Evolutionary conservation across 2,797 vertebrate species (phyloP).

Genomic region (Allenopithecus nigroviridis): DNA sequence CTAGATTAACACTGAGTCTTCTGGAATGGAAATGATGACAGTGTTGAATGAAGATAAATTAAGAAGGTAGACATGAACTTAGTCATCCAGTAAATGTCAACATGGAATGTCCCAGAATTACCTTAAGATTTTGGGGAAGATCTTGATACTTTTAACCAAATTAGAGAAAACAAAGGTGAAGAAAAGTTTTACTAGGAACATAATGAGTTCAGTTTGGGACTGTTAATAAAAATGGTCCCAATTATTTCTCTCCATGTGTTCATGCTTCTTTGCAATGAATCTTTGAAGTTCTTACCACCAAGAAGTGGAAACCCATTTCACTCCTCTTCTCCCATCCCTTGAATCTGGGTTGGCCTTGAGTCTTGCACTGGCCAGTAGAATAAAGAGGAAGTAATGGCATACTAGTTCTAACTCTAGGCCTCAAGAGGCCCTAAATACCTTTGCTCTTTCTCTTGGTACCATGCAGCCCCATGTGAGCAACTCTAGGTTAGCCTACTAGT

Average conservation of each 20-base stretch:
- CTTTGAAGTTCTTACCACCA: not conserved
- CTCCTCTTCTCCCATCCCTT: not conserved
- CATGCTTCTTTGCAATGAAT: not conserved
- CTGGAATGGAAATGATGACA: not conserved
- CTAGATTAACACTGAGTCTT: not conserved
- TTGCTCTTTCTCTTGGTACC: not conserved
- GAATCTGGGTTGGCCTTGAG: not conserved
- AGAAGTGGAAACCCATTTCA: not conserved
- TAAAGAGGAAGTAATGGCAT: not conserved
- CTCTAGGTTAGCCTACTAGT: not conserved
- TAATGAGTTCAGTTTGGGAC: not conserved
- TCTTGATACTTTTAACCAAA: not conserved
- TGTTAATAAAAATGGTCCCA: not conserved
- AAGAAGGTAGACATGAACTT: not conserved
- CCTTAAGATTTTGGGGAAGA: not conserved
- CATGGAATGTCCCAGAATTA: not conserved
- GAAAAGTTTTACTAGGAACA: not conserved
- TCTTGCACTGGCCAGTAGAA: not conserved
- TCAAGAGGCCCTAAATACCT: not conserved
- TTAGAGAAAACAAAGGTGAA: not conserved
- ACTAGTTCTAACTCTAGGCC: not conserved
- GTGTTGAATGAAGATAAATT: not conserved
- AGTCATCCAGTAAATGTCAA: not conserved
- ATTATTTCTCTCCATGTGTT: not conserved
- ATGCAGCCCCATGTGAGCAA: not conserved